A percentile compares a stretch with the other conserved stretches of the same genome.
Evolutionary conservation across 1,140 invertebrate genomes (phyloP).

Genomic region (Musca domestica): DNA sequence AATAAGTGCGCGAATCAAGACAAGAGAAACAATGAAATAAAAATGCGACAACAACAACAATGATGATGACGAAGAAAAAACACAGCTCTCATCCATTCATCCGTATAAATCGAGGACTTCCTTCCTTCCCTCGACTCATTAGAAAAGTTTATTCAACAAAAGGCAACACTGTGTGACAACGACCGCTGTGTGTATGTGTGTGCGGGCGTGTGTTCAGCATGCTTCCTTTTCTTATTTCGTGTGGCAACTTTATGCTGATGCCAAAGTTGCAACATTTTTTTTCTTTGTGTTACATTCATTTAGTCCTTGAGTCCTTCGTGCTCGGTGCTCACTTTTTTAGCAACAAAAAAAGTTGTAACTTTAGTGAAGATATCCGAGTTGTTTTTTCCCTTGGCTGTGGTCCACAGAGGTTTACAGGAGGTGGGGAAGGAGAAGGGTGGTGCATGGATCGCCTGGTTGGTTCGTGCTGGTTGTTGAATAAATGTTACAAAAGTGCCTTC

Average conservation of each 20-base stretch:
- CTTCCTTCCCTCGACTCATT: constrained; percentile 31
- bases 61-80: no score
- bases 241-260: constrained; percentile 14
- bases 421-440: neutral
- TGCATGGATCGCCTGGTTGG: neutral
- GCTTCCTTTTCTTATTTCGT: neutral
- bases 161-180: constrained; percentile 1
- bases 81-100: no score
- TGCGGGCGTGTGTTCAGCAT: neutral
- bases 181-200: neutral
- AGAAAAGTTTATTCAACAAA: constrained; percentile 39
- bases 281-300: neutral
- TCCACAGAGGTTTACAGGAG: neutral
- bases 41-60: no score
- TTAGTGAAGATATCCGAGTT: no score
- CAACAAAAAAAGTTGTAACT: neutral
- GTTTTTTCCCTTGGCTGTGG: neutral
- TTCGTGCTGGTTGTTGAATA: neutral
- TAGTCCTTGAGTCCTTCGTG: neutral
- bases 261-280: constrained; percentile 8
- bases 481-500: constrained; percentile 50
- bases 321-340: neutral
- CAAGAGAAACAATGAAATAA: no score
- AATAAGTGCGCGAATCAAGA: no score
- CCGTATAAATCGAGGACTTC: no score